Base-by-base conservation (phyloP, 2,113 vertebrate species). In the Myocastor coypus region DNA sequence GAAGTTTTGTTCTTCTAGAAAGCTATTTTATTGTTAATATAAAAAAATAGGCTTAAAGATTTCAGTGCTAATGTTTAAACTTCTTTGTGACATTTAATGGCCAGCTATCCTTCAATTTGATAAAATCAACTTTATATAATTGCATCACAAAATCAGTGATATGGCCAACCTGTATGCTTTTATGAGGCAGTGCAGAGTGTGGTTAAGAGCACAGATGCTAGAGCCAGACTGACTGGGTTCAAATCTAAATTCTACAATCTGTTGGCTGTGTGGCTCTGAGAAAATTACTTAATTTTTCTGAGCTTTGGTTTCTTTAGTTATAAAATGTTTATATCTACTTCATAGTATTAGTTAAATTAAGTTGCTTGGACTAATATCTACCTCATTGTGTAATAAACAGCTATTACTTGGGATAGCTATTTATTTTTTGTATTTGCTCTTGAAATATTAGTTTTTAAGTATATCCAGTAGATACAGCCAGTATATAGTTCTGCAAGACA, bases 1-100 rank as follows among this genome's bases (percentile, higher is more conserved):
- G 22, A 78, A 87, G 57, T 77, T 91, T 42, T 94, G 22, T 84
- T 57, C 80, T 91, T 89, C 63, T 80, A 19, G 32, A 78, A 96
- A 83, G 46, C 50, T 59, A 91, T 32, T 93, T 93, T 88, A 84
- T 20, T 59, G 40, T 37, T 52, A 91, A 87, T 68, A 93, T 86
- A 12, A 71, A 75, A 37, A 52, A 75, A 50, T 32, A 83, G 2
- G 11, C 40, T 73, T 73, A 75, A 75, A 57, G 59, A 5, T 37
- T 87, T 84, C 61, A 91, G 20, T 42, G 34, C 37, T 92, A 50
- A 64, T 26, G 83, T 87, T 83, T 83, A 91, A 87, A 84, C 3
- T 91, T 84, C 32, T 80, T 92, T 50, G 52, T 73, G 80, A 88
- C 32, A 73, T 61, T 89, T 81, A 93, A 57, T 30, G 5, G 75